Conservation (phyloP, 2,113 vertebrate species). For the Caretta caretta region DNA sequence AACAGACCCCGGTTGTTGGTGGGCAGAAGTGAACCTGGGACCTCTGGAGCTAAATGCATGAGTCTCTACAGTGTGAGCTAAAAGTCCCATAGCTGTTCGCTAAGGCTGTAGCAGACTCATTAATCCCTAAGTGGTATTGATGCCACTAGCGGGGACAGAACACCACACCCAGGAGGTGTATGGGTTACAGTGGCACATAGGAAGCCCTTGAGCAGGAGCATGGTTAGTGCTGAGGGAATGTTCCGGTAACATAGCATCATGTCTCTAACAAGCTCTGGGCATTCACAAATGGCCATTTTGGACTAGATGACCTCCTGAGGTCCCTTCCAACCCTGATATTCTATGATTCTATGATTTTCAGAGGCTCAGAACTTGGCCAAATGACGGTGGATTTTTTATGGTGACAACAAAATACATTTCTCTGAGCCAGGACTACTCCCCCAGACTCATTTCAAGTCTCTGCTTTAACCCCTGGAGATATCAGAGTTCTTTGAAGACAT, state of each 20-base stretch:
- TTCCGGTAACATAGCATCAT: background rate
- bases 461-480: background rate
- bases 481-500: fast-evolving
- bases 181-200: background rate
- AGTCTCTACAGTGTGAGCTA: too few species aligned
- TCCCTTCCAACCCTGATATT: too few species aligned
- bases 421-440: background rate
- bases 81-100: too few species aligned
- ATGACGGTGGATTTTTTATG: background rate
- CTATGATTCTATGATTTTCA: too few species aligned
- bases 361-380: background rate
- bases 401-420: background rate
- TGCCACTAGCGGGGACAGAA: too few species aligned
- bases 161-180: too few species aligned
- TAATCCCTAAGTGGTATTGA: too few species aligned
- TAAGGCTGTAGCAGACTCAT: too few species aligned
- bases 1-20: too few species aligned
- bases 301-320: too few species aligned
- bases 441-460: background rate
- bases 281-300: background rate
- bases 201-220: background rate
- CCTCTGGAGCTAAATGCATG: too few species aligned
- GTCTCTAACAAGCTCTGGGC: background rate
- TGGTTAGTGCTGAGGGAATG: background rate
- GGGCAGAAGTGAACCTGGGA: too few species aligned